phyloP scores from a whole-genome alignment of 2,797 vertebrate genomes.

The Cottoperca gobio region DNA sequence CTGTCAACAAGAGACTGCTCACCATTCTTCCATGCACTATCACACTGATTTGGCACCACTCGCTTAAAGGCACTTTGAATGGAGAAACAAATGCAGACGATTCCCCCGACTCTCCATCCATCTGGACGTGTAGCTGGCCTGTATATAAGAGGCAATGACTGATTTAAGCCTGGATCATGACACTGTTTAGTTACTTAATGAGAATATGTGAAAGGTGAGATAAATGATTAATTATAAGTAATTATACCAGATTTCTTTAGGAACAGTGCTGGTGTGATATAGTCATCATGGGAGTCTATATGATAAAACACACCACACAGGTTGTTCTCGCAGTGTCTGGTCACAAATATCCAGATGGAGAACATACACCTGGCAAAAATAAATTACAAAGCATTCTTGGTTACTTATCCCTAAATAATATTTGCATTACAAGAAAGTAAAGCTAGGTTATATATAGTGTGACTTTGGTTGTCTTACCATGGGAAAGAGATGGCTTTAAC shows the following conservation, averaged over 20 bases:
- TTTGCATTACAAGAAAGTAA: neutral
- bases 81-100: slow-evolving; percentile 77
- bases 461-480: slow-evolving; percentile 73
- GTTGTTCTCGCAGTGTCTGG: slow-evolving; percentile 59
- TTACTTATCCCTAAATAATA: neutral
- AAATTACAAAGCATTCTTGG: neutral
- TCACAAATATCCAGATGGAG: slow-evolving; percentile 84
- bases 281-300: slow-evolving; percentile 74
- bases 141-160: neutral
- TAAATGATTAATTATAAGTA: too few relatives aligned
- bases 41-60: slow-evolving; percentile 84
- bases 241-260: slow-evolving; percentile 79
- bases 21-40: slow-evolving; percentile 72
- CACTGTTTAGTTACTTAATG: neutral
- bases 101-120: slow-evolving; percentile 58
- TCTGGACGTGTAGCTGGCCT: slow-evolving; percentile 85
- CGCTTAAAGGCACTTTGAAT: slow-evolving; percentile 75
- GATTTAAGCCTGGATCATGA: neutral
- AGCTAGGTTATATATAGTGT: neutral
- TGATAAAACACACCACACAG: slow-evolving; percentile 84
- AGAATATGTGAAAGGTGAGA: neutral
- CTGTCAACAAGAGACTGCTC: slow-evolving; percentile 39
- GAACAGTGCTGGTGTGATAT: slow-evolving; percentile 79
- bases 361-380: slow-evolving; percentile 77
- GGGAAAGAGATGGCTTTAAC: slow-evolving; percentile 69